phyloP scores from a whole-genome alignment of 1,140 invertebrate genomes.

The Trissolcus basalis region DNA sequence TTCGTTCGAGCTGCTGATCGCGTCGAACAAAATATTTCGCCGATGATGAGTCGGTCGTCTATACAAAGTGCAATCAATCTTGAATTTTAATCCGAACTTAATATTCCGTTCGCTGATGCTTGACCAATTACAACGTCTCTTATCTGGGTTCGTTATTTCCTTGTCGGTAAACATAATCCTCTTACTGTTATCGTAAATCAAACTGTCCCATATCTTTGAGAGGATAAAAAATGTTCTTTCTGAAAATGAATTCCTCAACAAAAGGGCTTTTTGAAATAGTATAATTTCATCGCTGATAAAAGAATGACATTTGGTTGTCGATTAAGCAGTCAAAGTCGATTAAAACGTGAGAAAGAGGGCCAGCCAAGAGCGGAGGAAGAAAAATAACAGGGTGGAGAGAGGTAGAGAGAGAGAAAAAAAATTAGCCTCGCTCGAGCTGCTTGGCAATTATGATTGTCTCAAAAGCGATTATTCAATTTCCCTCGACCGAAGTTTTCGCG shows the following conservation, averaged over 20 bases:
- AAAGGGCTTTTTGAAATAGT: no score
- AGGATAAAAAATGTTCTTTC: no score
- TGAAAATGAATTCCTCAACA: no score
- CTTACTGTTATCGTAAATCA: no score
- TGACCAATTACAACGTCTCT: constrained; percentile 22
- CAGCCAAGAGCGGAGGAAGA: neutral
- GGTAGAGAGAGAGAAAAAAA: neutral
- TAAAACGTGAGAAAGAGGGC: neutral
- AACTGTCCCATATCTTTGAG: no score
- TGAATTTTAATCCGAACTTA: constrained; percentile 32
- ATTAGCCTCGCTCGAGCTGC: neutral
- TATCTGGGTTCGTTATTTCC: constrained; percentile 33
- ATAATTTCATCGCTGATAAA: no score
- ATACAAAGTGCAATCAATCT: constrained; percentile 36
- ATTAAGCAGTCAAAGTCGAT: neutral
- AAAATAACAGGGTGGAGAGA: neutral
- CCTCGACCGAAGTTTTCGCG: constrained; percentile 17
- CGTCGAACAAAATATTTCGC: neutral
- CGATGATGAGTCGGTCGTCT: constrained; percentile 11
- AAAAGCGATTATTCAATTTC: constrained; percentile 41
- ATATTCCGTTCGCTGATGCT: constrained; percentile 35
- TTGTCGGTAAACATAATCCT: neutral
- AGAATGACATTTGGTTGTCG: no score
- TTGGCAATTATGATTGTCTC: constrained; percentile 33
- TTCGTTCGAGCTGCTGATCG: no score